phyloP scores from a whole-genome alignment of 2,113 vertebrate species.

The Pao palembangensis region DNA sequence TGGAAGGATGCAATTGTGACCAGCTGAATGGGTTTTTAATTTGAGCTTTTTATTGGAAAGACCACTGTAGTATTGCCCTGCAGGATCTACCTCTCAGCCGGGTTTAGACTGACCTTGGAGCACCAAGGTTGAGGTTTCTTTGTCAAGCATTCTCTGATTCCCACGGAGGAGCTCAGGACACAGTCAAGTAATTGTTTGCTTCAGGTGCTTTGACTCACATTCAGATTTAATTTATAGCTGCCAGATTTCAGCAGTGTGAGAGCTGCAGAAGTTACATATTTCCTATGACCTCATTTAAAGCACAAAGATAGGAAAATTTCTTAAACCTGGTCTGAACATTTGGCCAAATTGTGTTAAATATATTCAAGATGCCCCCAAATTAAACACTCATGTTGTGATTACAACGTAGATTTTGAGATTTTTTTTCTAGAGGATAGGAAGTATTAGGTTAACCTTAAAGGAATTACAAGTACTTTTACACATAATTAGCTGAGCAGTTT shows the following conservation, averaged over 20 bases:
- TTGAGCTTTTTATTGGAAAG: slow-evolving; percentile 54
- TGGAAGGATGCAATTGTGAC: slow-evolving; percentile 52
- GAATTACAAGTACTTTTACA: too few relatives aligned
- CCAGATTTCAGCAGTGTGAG: background rate
- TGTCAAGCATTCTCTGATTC: slow-evolving; percentile 19
- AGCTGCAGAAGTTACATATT: too few relatives aligned
- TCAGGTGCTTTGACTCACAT: slow-evolving; percentile 14
- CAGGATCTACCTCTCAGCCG: slow-evolving; percentile 29
- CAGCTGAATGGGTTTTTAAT: slow-evolving; percentile 59
- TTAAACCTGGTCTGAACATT: too few relatives aligned
- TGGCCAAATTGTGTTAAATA: too few relatives aligned
- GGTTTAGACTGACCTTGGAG: slow-evolving; percentile 49
- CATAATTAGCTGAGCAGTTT: too few relatives aligned
- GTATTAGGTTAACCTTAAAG: too few relatives aligned
- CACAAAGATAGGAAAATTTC: background rate
- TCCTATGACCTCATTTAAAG: background rate
- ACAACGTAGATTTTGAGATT: too few relatives aligned
- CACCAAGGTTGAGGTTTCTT: slow-evolving; percentile 16
- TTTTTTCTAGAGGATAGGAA: too few relatives aligned
- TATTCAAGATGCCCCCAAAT: too few relatives aligned
- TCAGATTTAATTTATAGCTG: slow-evolving; percentile 11
- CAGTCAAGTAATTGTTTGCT: slow-evolving; percentile 32
- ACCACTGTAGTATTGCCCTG: slow-evolving; percentile 33
- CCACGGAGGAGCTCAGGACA: slow-evolving; percentile 27
- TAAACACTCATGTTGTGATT: too few relatives aligned